These are phyloP conservation scores for Patiria miniata DNA, from an alignment of 35 echinoderm and acorn worm species.

Conservation along the genomic window DNA sequence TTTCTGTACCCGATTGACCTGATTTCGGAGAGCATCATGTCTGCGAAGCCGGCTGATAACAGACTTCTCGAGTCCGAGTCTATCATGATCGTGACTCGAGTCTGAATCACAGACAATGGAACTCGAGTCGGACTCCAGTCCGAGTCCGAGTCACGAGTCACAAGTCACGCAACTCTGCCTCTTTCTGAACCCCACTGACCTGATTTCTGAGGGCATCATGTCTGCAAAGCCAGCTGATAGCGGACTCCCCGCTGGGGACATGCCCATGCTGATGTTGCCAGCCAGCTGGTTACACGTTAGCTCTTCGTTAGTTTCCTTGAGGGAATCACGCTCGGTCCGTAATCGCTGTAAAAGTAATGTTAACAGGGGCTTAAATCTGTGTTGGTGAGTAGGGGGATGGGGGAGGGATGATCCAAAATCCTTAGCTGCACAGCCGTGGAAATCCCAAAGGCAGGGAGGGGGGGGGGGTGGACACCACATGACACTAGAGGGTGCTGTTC, in stretches of 20 bases:
- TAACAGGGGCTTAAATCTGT: no score
- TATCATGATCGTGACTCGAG: no score
- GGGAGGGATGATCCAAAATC: no score
- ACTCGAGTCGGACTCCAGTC: no score
- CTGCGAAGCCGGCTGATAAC: constrained; percentile 57
- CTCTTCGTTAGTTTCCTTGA: constrained; percentile 95
- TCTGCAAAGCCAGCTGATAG: constrained; percentile 63
- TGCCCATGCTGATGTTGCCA: constrained; percentile 54
- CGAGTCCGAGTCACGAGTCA: no score
- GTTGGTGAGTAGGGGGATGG: no score
- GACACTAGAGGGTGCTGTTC: no score
- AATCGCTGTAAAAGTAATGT: constrained; percentile 79
- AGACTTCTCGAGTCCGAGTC: constrained; percentile 29
- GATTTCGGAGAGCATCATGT: constrained; percentile 94
- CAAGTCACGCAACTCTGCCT: neutral
- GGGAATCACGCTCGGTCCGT: constrained; percentile 78
- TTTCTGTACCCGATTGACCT: constrained; percentile 54
- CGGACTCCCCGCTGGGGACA: constrained; percentile 26
- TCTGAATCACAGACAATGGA: no score
- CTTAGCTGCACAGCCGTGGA: no score
- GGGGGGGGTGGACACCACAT: no score
- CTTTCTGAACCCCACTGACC: constrained; percentile 43
- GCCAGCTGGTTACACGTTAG: constrained; percentile 86
- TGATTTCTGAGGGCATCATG: constrained; percentile 97
- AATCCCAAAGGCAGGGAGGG: no score